A percentile compares a stretch with the other conserved stretches of the same genome.
Conservation (phyloP, 2,113 vertebrate species). For the Dasyornis broadbenti region DNA sequence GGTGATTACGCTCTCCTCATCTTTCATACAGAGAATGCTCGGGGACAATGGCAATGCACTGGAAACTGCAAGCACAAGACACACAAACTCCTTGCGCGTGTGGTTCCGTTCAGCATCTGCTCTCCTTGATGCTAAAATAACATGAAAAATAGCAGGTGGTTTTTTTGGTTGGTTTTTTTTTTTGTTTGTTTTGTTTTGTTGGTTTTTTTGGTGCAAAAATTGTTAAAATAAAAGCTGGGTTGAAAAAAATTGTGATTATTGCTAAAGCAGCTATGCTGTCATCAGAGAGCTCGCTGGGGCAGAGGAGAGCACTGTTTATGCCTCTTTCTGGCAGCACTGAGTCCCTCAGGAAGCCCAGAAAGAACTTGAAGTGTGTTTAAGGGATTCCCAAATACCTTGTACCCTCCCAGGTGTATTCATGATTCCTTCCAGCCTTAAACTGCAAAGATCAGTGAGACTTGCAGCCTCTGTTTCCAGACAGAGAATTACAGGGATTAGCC, state of each 20-base stretch:
- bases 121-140: neutral
- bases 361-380: neutral
- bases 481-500: too few relatives aligned
- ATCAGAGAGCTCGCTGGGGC: neutral
- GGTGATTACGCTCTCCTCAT: neutral
- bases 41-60: accelerated
- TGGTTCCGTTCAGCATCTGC: neutral
- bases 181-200: neutral
- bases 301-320: neutral
- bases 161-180: neutral
- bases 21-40: neutral
- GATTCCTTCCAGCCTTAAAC: neutral
- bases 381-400: neutral
- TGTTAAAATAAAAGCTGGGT: neutral
- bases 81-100: neutral
- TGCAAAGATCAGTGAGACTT: neutral
- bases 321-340: neutral
- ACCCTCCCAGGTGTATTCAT: neutral
- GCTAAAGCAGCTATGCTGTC: neutral
- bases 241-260: accelerated
- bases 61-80: neutral
- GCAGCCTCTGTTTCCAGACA: neutral
- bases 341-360: neutral
- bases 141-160: neutral
- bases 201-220: neutral